Base-by-base conservation (phyloP, 2,113 vertebrate species). In the Heterotilapia buettikoferi region DNA sequence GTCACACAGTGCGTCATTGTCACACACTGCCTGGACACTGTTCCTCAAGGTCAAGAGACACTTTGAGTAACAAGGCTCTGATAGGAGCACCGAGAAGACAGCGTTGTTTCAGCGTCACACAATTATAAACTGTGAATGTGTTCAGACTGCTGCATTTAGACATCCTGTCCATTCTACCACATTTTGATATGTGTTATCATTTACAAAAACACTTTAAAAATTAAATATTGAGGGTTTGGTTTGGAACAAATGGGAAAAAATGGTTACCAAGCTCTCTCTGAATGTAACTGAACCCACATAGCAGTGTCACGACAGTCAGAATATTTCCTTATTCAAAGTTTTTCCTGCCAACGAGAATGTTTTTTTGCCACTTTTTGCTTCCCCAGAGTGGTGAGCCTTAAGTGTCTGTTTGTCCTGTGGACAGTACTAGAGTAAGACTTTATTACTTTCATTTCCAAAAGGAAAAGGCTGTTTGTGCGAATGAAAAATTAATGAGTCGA, bases 1-100 rank as follows among this genome's bases (percentile, higher is more conserved):
- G 78, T 86, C 80, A 86, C 59, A 86, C 84, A 24, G 38, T 92
- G 92, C 93, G 78, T 92, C 93, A 92, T 7, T 73, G 86, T 66
- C 84, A 90, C 61, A 57, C 63, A 73, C 79, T 57, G 85, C 83
- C 82, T 6, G 45, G 26, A n/a, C 57, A 19, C 82, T 86, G 80
- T 57, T 68, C 83, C 81, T 80, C 90, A 92, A 95, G 92, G 93
- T 92, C 90, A 80, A 56, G 19, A 71, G 43, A 71, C 50, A 47
- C 56, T 87, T n/a, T 54, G 33, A 73, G 19, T 47, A 45, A 66
- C 12, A 84, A 88, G 43, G 33, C 53, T 50, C 45, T 29, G 31
- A 91, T 31, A 31, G 29, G 45, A 82, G 38, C 21, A 36, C 45
- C 24, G 73, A 40, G 26, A 86, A 33, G 19, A 63, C 29, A 43